Percentiles rank a stretch among this genome's conserved stretches.
phyloP scores from a whole-genome alignment of 2,797 vertebrate species.

The Neostethus bicornis region DNA sequence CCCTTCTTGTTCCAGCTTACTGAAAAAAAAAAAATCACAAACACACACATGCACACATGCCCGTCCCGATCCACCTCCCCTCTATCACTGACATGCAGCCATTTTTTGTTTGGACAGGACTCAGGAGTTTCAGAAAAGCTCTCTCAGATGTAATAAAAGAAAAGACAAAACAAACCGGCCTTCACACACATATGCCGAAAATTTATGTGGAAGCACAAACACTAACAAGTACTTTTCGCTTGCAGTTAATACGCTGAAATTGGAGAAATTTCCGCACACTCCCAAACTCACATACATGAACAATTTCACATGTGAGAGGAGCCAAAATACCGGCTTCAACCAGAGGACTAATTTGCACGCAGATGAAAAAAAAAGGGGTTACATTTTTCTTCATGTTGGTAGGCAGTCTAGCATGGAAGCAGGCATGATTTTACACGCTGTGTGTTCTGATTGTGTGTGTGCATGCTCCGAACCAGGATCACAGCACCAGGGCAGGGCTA shows the following conservation, averaged over 20 bases:
- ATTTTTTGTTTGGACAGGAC: conserved; percentile 94
- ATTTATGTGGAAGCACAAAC: conserved; percentile 55
- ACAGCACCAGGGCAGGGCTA: conserved; percentile 72
- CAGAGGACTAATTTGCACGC: conserved; percentile 59
- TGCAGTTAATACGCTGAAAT: conserved; percentile 33
- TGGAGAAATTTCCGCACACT: conserved; percentile 28
- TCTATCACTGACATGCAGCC: conserved; percentile 83
- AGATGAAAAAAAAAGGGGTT: conserved; percentile 25
- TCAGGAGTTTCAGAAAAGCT: conserved; percentile 88
- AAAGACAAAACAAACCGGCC: conserved; percentile 83
- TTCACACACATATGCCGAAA: conserved; percentile 48
- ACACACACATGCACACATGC: conserved; percentile 41
- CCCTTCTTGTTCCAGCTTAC: conserved; percentile 76
- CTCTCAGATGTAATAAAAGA: conserved; percentile 88
- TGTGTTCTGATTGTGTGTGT: conserved; percentile 36
- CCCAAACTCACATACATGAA: conserved; percentile 29
- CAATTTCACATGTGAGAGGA: conserved; percentile 51
- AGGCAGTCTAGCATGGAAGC: conserved; percentile 44
- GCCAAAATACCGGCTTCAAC: conserved; percentile 44
- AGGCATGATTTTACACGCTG: conserved; percentile 43
- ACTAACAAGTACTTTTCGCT: conserved; percentile 54
- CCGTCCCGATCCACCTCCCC: conserved; percentile 79
- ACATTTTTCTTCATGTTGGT: conserved; percentile 52
- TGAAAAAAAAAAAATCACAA: conserved; percentile 72
- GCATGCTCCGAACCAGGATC: conserved; percentile 64